These are phyloP conservation scores for Scolopax mira DNA, from an alignment of 2,113 vertebrate genomes.

Conservation along the genomic window DNA sequence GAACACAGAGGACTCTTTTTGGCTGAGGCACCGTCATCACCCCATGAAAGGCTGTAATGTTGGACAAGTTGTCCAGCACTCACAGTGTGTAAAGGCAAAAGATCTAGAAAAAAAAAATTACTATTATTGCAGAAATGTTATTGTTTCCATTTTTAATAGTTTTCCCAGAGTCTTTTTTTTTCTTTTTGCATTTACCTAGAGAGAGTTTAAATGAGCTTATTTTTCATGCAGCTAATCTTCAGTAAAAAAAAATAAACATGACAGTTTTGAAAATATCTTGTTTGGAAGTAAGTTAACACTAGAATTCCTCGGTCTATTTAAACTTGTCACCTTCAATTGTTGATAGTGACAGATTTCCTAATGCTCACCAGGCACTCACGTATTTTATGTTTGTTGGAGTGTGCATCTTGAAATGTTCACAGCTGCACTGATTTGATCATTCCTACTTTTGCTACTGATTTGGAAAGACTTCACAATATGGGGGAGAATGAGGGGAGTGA, in stretches of 20 bases:
- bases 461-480: slow-evolving; percentile 38
- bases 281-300: slow-evolving; percentile 23
- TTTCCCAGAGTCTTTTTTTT: not conserved
- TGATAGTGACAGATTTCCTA: slow-evolving; percentile 63
- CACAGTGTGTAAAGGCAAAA: not conserved
- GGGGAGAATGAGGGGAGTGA: not conserved
- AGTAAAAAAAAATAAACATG: not conserved
- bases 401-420: slow-evolving; percentile 59
- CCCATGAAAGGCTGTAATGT: not conserved
- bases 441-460: slow-evolving; percentile 61
- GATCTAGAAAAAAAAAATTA: not conserved
- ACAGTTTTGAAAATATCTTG: not conserved
- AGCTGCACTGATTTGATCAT: slow-evolving; percentile 58
- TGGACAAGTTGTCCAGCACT: not conserved
- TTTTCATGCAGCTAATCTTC: not conserved
- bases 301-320: slow-evolving; percentile 56
- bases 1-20: not conserved
- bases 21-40: not conserved
- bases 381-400: slow-evolving; percentile 58
- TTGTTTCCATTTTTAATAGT: not conserved
- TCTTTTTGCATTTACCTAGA: not conserved
- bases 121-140: not conserved
- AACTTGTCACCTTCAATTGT: slow-evolving; percentile 60
- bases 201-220: not conserved
- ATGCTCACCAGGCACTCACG: slow-evolving; percentile 52